A percentile compares a stretch with the other conserved stretches of the same genome.
phyloP scores from a whole-genome alignment of 2,888 invertebrate genomes.

The Metellina segmentata region DNA sequence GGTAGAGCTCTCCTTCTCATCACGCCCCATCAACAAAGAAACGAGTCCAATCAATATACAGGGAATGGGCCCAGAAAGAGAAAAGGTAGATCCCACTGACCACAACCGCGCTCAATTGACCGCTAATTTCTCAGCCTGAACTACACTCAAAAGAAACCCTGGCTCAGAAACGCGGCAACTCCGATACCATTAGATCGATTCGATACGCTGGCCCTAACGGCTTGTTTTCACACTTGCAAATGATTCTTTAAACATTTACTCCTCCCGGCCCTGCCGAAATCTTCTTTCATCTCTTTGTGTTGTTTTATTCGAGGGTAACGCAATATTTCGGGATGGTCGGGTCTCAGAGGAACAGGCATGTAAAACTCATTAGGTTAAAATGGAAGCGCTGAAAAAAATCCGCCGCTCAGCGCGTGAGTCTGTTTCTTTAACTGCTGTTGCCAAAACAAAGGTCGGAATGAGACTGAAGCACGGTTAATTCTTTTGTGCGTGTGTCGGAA shows the following conservation, averaged over 20 bases:
- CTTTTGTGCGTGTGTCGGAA: not conserved
- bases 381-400: not conserved
- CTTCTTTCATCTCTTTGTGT: not conserved
- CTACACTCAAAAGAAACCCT: not conserved
- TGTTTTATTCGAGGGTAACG: not conserved
- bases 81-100: not conserved
- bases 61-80: not conserved
- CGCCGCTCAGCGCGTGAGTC: not conserved
- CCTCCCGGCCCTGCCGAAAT: not conserved
- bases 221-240: not conserved
- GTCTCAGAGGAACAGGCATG: not conserved
- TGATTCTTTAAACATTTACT: not conserved
- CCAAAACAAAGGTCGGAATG: not conserved
- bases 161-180: not conserved
- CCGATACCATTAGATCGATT: not conserved
- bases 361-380: conserved; percentile 32
- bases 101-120: conserved; percentile 10
- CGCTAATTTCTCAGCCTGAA: not conserved
- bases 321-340: not conserved
- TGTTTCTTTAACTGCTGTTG: conserved; percentile 18
- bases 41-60: conserved; percentile 28
- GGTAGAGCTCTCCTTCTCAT: conserved; percentile 20
- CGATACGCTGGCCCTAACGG: not conserved
- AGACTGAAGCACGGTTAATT: not conserved
- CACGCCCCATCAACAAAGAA: conserved; percentile 42